Evolutionary conservation across 2,113 vertebrate species (phyloP).

Genomic region (Gavia stellata): DNA sequence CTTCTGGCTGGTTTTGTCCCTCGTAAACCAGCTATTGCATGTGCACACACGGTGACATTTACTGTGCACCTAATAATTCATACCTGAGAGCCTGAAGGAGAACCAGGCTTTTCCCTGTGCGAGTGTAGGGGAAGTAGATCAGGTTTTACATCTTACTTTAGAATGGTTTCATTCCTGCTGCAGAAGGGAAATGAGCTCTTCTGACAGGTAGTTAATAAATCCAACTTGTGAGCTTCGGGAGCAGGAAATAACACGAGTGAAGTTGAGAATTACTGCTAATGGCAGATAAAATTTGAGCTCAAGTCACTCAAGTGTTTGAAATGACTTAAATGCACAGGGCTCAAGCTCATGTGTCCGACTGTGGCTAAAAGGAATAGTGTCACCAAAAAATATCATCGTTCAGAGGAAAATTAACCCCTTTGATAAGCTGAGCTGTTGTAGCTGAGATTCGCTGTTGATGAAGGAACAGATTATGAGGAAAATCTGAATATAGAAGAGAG

Average conservation of each 20-base stretch:
- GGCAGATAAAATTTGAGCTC: not conserved
- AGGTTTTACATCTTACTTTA: not conserved
- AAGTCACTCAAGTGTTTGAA: not conserved
- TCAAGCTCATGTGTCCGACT: accelerated
- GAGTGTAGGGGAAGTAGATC: not conserved
- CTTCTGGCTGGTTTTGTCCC: not conserved
- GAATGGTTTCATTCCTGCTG: not conserved
- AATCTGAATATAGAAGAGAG: not conserved
- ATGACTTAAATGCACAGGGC: not conserved
- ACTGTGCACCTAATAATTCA: not conserved
- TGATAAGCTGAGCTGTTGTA: not conserved
- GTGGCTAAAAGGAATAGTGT: not conserved
- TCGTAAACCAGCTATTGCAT: not conserved
- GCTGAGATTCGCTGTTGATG: not conserved
- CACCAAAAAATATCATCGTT: not conserved
- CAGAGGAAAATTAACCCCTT: not conserved
- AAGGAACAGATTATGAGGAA: not conserved
- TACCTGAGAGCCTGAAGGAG: not conserved
- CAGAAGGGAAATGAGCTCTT: not conserved
- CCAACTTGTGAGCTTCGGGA: not conserved
- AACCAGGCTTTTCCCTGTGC: not conserved
- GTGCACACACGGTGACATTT: not conserved
- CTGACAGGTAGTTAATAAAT: not conserved
- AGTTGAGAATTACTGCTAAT: not conserved
- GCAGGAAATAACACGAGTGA: not conserved